Conservation (phyloP, 30 jellyfish, hydroid and myxozoan species). For the Phacellophora camtschatica region DNA sequence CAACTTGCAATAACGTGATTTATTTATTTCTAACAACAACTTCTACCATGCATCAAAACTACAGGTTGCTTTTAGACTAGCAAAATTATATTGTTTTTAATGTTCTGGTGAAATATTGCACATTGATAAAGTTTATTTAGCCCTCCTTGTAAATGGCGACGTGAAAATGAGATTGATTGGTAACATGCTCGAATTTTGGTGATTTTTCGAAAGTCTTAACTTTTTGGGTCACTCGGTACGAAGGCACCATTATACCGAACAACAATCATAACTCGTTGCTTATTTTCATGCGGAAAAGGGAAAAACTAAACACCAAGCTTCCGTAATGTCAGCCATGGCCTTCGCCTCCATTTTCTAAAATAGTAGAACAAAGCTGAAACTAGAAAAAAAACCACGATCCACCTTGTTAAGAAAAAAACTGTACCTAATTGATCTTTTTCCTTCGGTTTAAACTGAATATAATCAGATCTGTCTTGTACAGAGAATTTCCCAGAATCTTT, state of each 20-base stretch:
- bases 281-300: too few relatives aligned
- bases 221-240: not conserved
- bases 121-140: too few relatives aligned
- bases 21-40: too few relatives aligned
- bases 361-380: slow-evolving; percentile 8
- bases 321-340: not conserved
- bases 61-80: too few relatives aligned
- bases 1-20: too few relatives aligned
- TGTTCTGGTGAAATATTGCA: too few relatives aligned
- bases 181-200: not conserved
- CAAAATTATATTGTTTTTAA: too few relatives aligned
- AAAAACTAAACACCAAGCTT: not conserved
- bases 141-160: too few relatives aligned
- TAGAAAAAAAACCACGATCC: slow-evolving; percentile 26
- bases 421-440: not conserved
- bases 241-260: too few relatives aligned
- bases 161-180: not conserved
- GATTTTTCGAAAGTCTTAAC: not conserved
- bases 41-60: too few relatives aligned
- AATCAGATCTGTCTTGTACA: not conserved
- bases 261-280: too few relatives aligned
- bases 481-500: too few relatives aligned
- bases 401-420: not conserved
- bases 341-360: slow-evolving; percentile 45
- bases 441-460: not conserved